Evolutionary conservation across 2,797 vertebrate species (phyloP).

Genomic region (Delichon dasypus): DNA sequence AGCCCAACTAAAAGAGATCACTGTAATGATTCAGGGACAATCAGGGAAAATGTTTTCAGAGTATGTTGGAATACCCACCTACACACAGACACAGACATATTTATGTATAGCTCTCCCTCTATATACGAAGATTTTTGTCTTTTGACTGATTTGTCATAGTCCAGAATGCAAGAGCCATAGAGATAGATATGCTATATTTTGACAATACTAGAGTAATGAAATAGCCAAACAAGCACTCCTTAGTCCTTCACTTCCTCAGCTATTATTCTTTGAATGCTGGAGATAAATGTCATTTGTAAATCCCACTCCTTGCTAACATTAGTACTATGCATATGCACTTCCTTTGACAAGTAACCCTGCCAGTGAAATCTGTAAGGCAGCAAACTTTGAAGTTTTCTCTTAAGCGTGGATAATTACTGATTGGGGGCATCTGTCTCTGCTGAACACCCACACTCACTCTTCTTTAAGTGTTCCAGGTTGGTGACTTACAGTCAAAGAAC

Average conservation of each 20-base stretch:
- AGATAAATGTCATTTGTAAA: constrained; percentile 60
- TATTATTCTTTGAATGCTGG: constrained; percentile 34
- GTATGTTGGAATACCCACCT: background rate
- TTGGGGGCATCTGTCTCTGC: constrained; percentile 42
- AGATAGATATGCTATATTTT: background rate
- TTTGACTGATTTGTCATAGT: background rate
- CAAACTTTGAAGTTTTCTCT: constrained; percentile 44
- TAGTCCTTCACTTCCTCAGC: background rate
- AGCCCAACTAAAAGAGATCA: background rate
- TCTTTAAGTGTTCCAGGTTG: constrained; percentile 32
- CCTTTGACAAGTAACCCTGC: constrained; percentile 58
- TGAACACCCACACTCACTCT: constrained; percentile 27
- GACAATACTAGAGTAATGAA: background rate
- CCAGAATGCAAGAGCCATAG: background rate
- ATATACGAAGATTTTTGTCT: background rate
- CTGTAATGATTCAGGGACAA: background rate
- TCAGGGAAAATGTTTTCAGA: background rate
- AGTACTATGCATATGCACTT: constrained; percentile 50
- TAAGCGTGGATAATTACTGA: constrained; percentile 34
- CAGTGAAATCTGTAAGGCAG: constrained; percentile 49
- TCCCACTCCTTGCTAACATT: constrained; percentile 64
- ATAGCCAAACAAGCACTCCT: constrained; percentile 29
- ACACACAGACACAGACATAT: background rate
- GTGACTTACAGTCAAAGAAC: constrained; percentile 21
- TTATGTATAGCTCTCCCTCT: background rate